Percentiles rank a stretch among this genome's conserved stretches.
Evolutionary conservation across 2,113 vertebrate genomes (phyloP).

Genomic region (Oryzias celebensis): DNA sequence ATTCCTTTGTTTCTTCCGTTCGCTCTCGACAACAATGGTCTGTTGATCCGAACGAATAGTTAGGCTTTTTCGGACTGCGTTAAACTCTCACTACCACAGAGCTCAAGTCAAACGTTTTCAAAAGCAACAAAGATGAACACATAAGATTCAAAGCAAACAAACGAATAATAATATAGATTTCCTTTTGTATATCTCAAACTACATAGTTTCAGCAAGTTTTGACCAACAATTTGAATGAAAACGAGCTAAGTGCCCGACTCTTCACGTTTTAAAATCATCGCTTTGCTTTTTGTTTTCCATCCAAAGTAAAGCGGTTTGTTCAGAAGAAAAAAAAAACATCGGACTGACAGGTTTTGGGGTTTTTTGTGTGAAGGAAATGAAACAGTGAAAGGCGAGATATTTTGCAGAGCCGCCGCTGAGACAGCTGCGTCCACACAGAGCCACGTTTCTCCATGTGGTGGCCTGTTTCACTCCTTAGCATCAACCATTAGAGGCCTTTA

Average conservation of each 20-base stretch:
- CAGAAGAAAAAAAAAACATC: not conserved
- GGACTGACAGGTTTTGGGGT: constrained; percentile 21
- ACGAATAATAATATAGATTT: too few species aligned
- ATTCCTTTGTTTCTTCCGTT: constrained; percentile 77
- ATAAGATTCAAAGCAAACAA: too few species aligned
- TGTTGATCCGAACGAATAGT: constrained; percentile 62
- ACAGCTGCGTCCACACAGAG: constrained; percentile 38
- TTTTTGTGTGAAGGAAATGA: constrained; percentile 34
- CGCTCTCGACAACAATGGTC: constrained; percentile 73
- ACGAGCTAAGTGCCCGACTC: constrained; percentile 1
- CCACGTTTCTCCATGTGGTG: constrained; percentile 41
- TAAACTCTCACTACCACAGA: constrained; percentile 4
- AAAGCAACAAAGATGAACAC: too few species aligned
- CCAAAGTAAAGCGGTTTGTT: constrained; percentile 17
- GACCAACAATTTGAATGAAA: constrained; percentile 13
- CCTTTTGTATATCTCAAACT: too few species aligned
- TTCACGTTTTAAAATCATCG: constrained; percentile 11
- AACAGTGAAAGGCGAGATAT: constrained; percentile 47
- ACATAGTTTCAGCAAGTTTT: not conserved
- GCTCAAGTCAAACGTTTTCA: too few species aligned
- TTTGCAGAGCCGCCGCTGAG: constrained; percentile 45
- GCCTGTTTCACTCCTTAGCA: constrained; percentile 40
- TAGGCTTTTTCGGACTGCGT: constrained; percentile 19
- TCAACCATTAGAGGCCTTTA: constrained; percentile 40
- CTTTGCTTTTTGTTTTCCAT: not conserved